These are phyloP conservation scores for Achlya flavicornis DNA, from an alignment of 2,888 invertebrate species.

Conservation along the genomic window DNA sequence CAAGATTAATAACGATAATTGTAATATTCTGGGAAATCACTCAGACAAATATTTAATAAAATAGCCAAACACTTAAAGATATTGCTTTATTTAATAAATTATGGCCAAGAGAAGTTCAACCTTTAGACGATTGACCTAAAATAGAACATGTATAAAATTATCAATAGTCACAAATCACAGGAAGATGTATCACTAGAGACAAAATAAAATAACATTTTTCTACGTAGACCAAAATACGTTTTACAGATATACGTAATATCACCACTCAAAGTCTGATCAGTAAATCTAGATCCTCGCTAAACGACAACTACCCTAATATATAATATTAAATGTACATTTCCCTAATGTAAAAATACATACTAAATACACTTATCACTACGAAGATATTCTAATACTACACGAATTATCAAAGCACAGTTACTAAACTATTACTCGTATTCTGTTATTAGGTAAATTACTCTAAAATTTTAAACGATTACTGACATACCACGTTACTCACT, in stretches of 20 bases:
- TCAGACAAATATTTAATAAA: conserved; percentile 11
- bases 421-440: conserved; percentile 27
- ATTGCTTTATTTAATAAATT: conserved; percentile 79
- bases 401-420: conserved; percentile 58
- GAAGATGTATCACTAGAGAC: conserved; percentile 70
- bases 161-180: conserved; percentile 80
- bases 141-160: conserved; percentile 78
- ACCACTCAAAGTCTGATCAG: conserved; percentile 55
- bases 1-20: no score
- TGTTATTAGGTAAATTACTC: conserved; percentile 16
- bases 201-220: conserved; percentile 62
- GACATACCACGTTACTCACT: conserved; percentile 34
- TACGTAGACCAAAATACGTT: conserved; percentile 60
- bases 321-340: conserved; percentile 19
- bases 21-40: no score
- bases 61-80: conserved; percentile 45
- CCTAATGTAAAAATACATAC: conserved; percentile 47
- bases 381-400: conserved; percentile 50
- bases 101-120: conserved; percentile 74
- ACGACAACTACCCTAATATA: conserved; percentile 37
- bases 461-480: conserved; percentile 25
- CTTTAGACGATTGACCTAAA: conserved; percentile 72
- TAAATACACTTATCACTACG: conserved; percentile 61
- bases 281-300: conserved; percentile 17
- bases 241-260: conserved; percentile 61